These are phyloP conservation scores for Tiliacea citrago DNA, from an alignment of 2,888 invertebrate species.

Conservation along the genomic window DNA sequence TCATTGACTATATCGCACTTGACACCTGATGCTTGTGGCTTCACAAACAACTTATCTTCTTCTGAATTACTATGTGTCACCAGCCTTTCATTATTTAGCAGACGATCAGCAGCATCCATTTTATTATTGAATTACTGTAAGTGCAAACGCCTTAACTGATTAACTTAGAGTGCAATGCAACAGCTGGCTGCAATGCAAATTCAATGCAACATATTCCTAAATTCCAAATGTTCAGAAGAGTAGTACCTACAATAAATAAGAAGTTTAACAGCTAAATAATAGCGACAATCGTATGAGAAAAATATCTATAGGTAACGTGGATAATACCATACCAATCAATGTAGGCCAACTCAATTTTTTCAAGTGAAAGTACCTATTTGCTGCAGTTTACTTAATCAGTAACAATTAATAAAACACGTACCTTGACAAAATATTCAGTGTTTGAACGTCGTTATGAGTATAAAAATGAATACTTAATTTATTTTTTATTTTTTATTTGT, in stretches of 20 bases:
- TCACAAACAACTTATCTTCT: conserved; percentile 74
- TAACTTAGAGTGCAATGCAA: conserved; percentile 51
- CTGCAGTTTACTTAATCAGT: not conserved
- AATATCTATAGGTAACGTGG: conserved; percentile 32
- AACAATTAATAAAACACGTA: conserved; percentile 22
- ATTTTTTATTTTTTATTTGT: conserved; percentile 42
- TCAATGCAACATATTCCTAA: conserved; percentile 5
- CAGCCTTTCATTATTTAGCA: conserved; percentile 70
- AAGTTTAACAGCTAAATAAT: not conserved
- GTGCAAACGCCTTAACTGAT: conserved; percentile 21
- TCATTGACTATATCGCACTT: conserved; percentile 86
- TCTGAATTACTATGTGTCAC: conserved; percentile 65
- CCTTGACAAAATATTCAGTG: conserved; percentile 21
- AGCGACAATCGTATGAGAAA: not conserved
- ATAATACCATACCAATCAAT: conserved; percentile 12
- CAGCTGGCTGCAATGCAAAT: conserved; percentile 57
- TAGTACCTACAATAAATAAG: not conserved
- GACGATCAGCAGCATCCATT: conserved; percentile 82
- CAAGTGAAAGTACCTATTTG: conserved; percentile 56
- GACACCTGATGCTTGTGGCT: conserved; percentile 74
- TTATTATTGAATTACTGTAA: conserved; percentile 60
- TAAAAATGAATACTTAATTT: conserved; percentile 1
- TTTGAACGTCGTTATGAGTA: not conserved
- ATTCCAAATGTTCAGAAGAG: not conserved
- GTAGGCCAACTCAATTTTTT: conserved; percentile 65